Conservation (phyloP, 2,888 invertebrate genomes). For the Chaetogeoica ovagalla region DNA sequence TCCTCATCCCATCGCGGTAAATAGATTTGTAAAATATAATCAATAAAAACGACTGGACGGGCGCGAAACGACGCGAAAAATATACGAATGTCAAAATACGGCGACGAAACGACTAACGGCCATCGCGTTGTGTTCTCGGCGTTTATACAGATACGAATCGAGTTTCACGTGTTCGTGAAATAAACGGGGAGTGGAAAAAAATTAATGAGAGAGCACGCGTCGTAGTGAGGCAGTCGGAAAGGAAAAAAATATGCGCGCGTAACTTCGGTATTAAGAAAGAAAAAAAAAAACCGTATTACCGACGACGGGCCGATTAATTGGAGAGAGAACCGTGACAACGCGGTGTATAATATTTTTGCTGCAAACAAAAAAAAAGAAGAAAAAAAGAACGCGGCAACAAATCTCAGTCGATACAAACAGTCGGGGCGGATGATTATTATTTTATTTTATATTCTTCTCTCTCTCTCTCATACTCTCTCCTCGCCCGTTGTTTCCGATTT, state of each 20-base stretch:
- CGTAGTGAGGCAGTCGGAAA: neutral
- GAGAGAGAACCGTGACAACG: constrained; percentile 15
- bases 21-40: constrained; percentile 10
- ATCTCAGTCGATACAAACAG: constrained; percentile 40
- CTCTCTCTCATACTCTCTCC: neutral
- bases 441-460: constrained; percentile 5
- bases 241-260: constrained; percentile 16
- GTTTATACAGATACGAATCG: constrained; percentile 26
- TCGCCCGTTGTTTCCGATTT: constrained; percentile 19
- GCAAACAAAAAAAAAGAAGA: constrained; percentile 1
- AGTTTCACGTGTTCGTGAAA: constrained; percentile 37
- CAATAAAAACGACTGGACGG: neutral
- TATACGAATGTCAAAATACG: constrained; percentile 41
- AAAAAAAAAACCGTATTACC: too few relatives aligned
- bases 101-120: neutral
- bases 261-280: constrained; percentile 11
- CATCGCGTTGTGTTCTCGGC: neutral
- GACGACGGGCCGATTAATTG: constrained; percentile 46
- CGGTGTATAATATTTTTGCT: constrained; percentile 17
- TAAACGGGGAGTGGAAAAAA: constrained; percentile 34
- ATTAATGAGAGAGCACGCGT: constrained; percentile 28
- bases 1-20: neutral
- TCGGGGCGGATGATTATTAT: constrained; percentile 30
- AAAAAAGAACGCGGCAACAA: neutral
- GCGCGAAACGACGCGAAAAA: constrained; percentile 22